Percentiles rank a stretch among this genome's conserved stretches.
phyloP scores from a whole-genome alignment of 2,797 vertebrate species.

The Intellagama lesueurii region DNA sequence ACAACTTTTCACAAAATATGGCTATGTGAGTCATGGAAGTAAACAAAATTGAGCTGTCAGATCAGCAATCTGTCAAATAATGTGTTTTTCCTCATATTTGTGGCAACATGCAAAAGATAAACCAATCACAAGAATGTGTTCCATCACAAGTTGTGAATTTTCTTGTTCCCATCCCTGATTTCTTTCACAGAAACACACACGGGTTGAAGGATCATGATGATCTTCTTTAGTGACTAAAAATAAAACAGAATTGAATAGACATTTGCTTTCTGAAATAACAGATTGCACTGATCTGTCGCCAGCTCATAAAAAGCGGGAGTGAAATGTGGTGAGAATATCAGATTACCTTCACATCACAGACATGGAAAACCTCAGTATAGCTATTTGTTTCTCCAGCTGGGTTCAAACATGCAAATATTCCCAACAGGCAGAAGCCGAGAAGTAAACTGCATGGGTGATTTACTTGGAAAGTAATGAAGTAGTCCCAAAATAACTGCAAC shows the following conservation, averaged over 20 bases:
- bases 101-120: conserved; percentile 7
- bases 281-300: conserved; percentile 5
- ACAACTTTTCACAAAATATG: neutral
- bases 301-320: neutral
- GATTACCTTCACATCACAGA: neutral
- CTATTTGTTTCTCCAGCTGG: neutral
- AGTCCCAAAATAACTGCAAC: too few relatives aligned
- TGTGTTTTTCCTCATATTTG: neutral
- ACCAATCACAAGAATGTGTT: conserved; percentile 27
- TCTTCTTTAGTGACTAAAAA: conserved; percentile 23
- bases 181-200: neutral
- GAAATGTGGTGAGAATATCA: neutral
- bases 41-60: conserved; percentile 26
- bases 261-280: conserved; percentile 36
- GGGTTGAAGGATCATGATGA: conserved; percentile 12
- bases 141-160: neutral
- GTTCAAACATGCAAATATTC: neutral
- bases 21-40: conserved; percentile 10
- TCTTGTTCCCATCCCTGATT: neutral
- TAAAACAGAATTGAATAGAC: conserved; percentile 18
- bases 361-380: neutral
- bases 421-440: neutral
- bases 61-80: conserved; percentile 17
- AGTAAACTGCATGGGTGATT: neutral
- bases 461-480: neutral